Conservation (phyloP, 35 echinoderm and acorn worm genomes). For the Diadema setosum region DNA sequence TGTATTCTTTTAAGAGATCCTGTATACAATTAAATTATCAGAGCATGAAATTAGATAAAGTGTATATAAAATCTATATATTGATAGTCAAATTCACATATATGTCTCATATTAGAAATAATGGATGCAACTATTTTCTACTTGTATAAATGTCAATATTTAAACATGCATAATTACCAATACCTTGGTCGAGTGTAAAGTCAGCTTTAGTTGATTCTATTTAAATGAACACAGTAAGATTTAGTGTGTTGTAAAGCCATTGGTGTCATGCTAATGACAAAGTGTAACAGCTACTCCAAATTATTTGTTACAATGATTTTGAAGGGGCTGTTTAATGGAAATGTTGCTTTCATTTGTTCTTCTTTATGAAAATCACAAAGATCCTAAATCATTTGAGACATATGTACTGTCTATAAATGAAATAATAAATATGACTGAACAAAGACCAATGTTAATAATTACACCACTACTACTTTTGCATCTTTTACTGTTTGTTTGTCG, state of each 20-base stretch:
- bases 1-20: neutral
- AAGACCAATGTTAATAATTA: neutral
- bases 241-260: too few relatives aligned
- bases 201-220: neutral
- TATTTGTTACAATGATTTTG: neutral
- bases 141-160: neutral
- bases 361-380: neutral
- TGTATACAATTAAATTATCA: neutral
- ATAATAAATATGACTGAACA: constrained; percentile 2
- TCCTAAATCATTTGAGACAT: neutral
- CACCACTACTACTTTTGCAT: neutral
- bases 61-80: neutral
- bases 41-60: neutral
- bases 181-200: neutral
- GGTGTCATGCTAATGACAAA: too few relatives aligned
- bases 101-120: neutral
- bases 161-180: neutral
- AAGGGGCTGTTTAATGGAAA: neutral
- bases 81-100: neutral
- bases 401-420: neutral
- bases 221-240: too few relatives aligned
- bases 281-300: neutral
- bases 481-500: neutral
- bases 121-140: neutral
- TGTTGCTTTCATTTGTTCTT: neutral